Conservation (phyloP, 2,888 invertebrate species). For the Odiellus spinosus region DNA sequence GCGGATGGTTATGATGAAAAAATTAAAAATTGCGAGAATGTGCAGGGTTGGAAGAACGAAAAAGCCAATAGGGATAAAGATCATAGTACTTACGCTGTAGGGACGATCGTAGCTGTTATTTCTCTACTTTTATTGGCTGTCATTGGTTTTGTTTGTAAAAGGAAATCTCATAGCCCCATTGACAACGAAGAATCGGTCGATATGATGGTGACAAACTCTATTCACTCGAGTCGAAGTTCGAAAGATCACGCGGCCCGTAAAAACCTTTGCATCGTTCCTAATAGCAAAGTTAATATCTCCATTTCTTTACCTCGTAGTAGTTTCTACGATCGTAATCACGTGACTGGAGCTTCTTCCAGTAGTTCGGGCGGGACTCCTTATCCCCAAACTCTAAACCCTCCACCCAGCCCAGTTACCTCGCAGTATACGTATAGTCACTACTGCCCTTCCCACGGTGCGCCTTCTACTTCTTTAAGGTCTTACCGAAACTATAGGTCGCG, state of each 20-base stretch:
- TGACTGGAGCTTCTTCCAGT: conserved; percentile 52
- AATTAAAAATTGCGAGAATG: conserved; percentile 3
- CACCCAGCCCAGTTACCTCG: conserved; percentile 64
- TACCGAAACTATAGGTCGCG: conserved; percentile 31
- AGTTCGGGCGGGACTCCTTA: conserved; percentile 41
- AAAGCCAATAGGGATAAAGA: not conserved
- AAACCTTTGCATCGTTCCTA: conserved; percentile 6
- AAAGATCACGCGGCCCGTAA: conserved; percentile 1
- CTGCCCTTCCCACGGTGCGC: conserved; percentile 13
- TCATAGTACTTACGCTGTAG: conserved; percentile 1
- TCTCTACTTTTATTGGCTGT: not conserved
- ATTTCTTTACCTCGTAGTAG: conserved; percentile 11
- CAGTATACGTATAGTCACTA: conserved; percentile 22
- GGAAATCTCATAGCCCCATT: conserved; percentile 2
- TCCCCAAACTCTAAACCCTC: conserved; percentile 67
- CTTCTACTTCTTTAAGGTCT: conserved; percentile 45
- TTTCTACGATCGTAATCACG: conserved; percentile 44
- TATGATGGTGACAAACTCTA: conserved; percentile 7
- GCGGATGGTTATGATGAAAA: conserved; percentile 18
- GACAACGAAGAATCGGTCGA: conserved; percentile 8
- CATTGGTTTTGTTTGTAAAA: conserved; percentile 6
- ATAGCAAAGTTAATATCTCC: not conserved
- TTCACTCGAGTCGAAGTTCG: not conserved
- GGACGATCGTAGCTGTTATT: conserved; percentile 1
- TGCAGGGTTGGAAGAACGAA: conserved; percentile 4